Conservation (phyloP, 2,888 invertebrate species). For the Xestia sexstrigata region DNA sequence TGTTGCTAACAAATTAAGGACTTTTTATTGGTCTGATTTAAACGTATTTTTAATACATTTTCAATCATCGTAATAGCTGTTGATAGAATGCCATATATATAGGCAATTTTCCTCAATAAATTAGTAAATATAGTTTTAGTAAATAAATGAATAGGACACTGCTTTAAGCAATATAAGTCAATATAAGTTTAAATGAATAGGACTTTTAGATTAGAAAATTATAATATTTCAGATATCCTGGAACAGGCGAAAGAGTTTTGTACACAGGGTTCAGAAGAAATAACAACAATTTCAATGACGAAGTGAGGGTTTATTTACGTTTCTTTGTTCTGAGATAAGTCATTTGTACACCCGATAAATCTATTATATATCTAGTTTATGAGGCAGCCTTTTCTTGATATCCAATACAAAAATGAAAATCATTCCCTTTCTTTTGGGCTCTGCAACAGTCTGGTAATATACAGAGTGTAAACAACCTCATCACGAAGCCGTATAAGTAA, state of each 20-base stretch:
- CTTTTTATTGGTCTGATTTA: too few relatives aligned
- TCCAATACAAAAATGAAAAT: neutral
- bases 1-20: too few relatives aligned
- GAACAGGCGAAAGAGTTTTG: conserved; percentile 78
- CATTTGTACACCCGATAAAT: neutral
- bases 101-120: neutral
- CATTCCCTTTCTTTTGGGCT: neutral
- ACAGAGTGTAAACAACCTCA: too few relatives aligned
- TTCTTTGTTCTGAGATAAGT: neutral
- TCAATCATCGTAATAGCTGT: too few relatives aligned
- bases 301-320: neutral
- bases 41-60: too few relatives aligned
- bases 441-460: neutral
- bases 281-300: conserved; percentile 23
- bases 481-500: too few relatives aligned
- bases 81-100: neutral
- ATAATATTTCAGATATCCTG: conserved; percentile 74
- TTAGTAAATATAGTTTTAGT: neutral
- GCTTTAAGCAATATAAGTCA: too few relatives aligned
- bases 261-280: conserved; percentile 81
- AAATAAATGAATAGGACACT: neutral
- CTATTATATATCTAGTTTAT: neutral
- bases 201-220: neutral
- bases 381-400: neutral
- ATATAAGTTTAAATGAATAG: too few relatives aligned